Evolutionary conservation across 2,888 invertebrate species (phyloP).

Genomic region (Drosophila subquinaria): DNA sequence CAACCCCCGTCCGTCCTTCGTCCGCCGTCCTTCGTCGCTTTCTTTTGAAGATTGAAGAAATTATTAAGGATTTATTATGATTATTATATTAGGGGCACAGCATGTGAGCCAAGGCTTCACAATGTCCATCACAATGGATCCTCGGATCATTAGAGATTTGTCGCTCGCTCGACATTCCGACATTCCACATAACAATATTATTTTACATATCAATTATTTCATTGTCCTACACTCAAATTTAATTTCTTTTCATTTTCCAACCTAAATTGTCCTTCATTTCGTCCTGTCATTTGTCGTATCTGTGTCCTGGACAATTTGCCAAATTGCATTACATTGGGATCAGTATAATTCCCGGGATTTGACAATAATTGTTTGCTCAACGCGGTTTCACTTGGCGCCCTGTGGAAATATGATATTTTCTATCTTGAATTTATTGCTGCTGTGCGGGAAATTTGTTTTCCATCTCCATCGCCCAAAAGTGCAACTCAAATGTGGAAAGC

Average conservation of each 20-base stretch:
- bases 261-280: slow-evolving; percentile 37
- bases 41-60: slow-evolving; percentile 83
- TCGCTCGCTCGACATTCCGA: slow-evolving; percentile 25
- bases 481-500: slow-evolving; percentile 14
- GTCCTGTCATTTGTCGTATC: slow-evolving; percentile 40
- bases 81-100: slow-evolving; percentile 85
- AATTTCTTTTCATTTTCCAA: slow-evolving; percentile 31
- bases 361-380: slow-evolving; percentile 36
- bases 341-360: slow-evolving; percentile 45
- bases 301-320: slow-evolving; percentile 22
- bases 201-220: slow-evolving; percentile 85
- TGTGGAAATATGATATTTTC: slow-evolving; percentile 68
- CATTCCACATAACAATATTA: slow-evolving; percentile 70
- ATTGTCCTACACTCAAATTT: slow-evolving; percentile 65
- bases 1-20: slow-evolving; percentile 25
- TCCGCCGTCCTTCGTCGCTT: slow-evolving; percentile 63
- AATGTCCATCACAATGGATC: slow-evolving; percentile 49
- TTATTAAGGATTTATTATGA: slow-evolving; percentile 86
- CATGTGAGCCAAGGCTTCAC: slow-evolving; percentile 52
- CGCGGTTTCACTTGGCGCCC: slow-evolving; percentile 28
- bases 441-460: slow-evolving; percentile 59
- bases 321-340: slow-evolving; percentile 63
- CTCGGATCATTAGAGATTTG: slow-evolving; percentile 65
- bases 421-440: slow-evolving; percentile 46
- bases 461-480: slow-evolving; percentile 29